These are phyloP conservation scores for Acridotheres tristis DNA, from an alignment of 2,797 vertebrate genomes.

Conservation along the genomic window DNA sequence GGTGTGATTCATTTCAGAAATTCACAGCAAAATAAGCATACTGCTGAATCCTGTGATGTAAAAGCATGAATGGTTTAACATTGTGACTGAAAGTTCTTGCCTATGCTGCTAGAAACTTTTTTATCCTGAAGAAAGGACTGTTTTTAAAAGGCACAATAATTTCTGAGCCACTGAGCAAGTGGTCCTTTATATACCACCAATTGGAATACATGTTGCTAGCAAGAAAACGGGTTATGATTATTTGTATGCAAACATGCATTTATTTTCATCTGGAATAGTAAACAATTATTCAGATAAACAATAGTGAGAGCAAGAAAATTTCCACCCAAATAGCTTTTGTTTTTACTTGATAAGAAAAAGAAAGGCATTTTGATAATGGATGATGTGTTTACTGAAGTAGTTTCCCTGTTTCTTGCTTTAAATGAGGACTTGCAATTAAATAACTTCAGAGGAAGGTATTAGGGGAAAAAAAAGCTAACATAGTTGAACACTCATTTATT, in stretches of 20 bases:
- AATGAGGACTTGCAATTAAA: constrained; percentile 53
- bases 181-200: background rate
- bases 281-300: constrained; percentile 58
- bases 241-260: constrained; percentile 45
- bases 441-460: background rate
- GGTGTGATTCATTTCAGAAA: constrained; percentile 26
- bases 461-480: background rate
- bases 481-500: background rate
- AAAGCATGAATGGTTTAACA: constrained; percentile 30
- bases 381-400: constrained; percentile 26
- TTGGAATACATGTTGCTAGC: background rate
- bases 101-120: constrained; percentile 39
- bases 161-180: background rate
- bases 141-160: background rate
- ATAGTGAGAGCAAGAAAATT: constrained; percentile 43
- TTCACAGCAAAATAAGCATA: constrained; percentile 38
- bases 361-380: constrained; percentile 55
- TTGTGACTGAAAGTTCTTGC: constrained; percentile 25
- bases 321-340: background rate
- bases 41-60: constrained; percentile 8
- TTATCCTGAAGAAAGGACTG: constrained; percentile 18
- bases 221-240: constrained; percentile 54
- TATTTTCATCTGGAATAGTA: constrained; percentile 62
- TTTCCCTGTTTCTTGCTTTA: constrained; percentile 39
- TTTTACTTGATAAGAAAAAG: constrained; percentile 44